Evolutionary conservation across 1,140 invertebrate genomes (phyloP), one percentile per base, ranked within the genome.

Genomic region (Drosophila setifemur): DNA sequence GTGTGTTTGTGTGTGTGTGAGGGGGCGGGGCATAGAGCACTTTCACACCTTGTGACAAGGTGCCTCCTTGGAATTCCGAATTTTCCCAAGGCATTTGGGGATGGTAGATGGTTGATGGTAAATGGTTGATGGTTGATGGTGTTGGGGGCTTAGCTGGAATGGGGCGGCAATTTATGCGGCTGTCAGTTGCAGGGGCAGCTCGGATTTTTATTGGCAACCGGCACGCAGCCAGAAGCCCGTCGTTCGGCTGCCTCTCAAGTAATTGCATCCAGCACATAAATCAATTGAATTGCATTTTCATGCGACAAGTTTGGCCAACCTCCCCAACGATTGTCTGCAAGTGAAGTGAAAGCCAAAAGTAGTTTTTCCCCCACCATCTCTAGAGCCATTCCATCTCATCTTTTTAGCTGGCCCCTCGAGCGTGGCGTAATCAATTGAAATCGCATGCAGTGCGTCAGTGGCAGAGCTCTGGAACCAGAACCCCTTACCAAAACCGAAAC

Each of bases 221-320:
- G 52, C 78, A 83, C 70, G 78, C 78, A 82, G 45, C 49, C 63
- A 66, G 61, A 63, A 60, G 39, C n/a, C n/a, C n/a, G n/a, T 19
- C 37, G 14, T 57, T 29, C 21, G 37, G 48, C 44, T 40, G 58
- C 58, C 68, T 74, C 82, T 85, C 50, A 55, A 77, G 81, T 86
- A 86, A 86, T 86, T 86, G 81, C 81, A 86, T 86, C 77, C 75
- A 72, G 72, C 72, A 86, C 81, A 86, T 86, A 86, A 86, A 86
- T 86, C 81, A 86, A 86, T 86, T 86, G 81, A 81, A 86, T 86
- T 86, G 81, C 81, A 86, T 76, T 85, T 85, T 86, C 81, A 86
- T 86, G 72, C 75, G 81, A 85, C 75, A 81, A 86, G 81, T 86
- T 85, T 81, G 72, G 81, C 72, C 81, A 86, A 78, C 42, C 72